Conservation (phyloP, 2,888 invertebrate genomes). For the Patella ulyssiponensis region DNA sequence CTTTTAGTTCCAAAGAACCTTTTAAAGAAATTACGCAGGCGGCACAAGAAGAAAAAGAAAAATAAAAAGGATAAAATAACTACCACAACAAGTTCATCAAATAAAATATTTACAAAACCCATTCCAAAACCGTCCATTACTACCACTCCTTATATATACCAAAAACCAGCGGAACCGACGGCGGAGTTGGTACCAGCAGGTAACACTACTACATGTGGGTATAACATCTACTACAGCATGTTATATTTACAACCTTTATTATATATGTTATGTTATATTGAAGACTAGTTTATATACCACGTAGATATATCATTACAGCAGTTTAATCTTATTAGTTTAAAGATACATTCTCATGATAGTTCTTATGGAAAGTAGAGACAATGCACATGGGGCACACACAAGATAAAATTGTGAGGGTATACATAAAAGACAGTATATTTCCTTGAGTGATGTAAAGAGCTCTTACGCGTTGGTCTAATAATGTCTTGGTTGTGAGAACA, state of each 20-base stretch:
- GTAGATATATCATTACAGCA: no score
- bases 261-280: no score
- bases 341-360: no score
- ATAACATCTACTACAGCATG: slow-evolving; percentile 13
- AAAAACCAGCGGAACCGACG: slow-evolving; percentile 1
- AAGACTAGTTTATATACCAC: no score
- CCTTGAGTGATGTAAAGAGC: no score
- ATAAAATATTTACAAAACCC: slow-evolving; percentile 35
- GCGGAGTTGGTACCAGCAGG: slow-evolving; percentile 25
- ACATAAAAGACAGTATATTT: no score
- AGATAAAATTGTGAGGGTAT: no score
- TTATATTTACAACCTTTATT: neutral
- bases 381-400: no score
- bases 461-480: no score
- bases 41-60: slow-evolving; percentile 25
- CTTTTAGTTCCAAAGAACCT: slow-evolving; percentile 71
- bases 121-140: slow-evolving; percentile 15
- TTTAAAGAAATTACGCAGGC: slow-evolving; percentile 48
- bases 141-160: neutral
- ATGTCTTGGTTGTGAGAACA: no score
- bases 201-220: slow-evolving; percentile 13
- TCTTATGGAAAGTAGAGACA: no score
- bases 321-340: no score
- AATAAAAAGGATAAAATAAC: slow-evolving; percentile 19
- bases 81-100: slow-evolving; percentile 20